phyloP scores from a whole-genome alignment of 2,888 invertebrate genomes.

The Apodemia duryi region DNA sequence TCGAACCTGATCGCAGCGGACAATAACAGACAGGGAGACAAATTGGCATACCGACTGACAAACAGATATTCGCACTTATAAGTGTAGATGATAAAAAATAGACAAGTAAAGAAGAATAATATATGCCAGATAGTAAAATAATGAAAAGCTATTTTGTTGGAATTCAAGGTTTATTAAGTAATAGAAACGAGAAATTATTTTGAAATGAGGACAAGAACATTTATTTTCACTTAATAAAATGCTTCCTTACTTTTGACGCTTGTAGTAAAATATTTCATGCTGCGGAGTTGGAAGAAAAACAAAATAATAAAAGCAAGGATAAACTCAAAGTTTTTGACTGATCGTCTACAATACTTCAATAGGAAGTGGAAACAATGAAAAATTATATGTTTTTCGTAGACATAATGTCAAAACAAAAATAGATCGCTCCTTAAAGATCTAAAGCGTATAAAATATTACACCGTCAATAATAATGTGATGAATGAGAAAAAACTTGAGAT shows the following conservation, averaged over 20 bases:
- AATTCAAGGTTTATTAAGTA: neutral
- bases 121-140: neutral
- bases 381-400: constrained; percentile 20
- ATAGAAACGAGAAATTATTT: neutral
- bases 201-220: neutral
- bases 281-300: neutral
- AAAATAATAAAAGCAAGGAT: constrained; percentile 5
- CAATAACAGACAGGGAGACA: too few species aligned
- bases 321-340: constrained; percentile 33
- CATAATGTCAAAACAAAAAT: constrained; percentile 26
- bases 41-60: neutral
- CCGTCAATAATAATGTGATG: constrained; percentile 2
- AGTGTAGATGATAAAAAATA: too few species aligned
- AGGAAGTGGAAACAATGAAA: constrained; percentile 36
- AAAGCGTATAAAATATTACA: constrained; percentile 6
- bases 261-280: neutral
- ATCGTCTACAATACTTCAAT: constrained; percentile 40
- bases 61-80: neutral
- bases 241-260: neutral
- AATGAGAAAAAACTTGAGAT: neutral
- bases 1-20: too few species aligned
- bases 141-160: neutral
- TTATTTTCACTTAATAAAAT: constrained; percentile 3
- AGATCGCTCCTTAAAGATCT: constrained; percentile 19
- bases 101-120: neutral